These are phyloP conservation scores for Ranitomeya variabilis DNA, from an alignment of 2,113 vertebrate genomes.

Conservation along the genomic window DNA sequence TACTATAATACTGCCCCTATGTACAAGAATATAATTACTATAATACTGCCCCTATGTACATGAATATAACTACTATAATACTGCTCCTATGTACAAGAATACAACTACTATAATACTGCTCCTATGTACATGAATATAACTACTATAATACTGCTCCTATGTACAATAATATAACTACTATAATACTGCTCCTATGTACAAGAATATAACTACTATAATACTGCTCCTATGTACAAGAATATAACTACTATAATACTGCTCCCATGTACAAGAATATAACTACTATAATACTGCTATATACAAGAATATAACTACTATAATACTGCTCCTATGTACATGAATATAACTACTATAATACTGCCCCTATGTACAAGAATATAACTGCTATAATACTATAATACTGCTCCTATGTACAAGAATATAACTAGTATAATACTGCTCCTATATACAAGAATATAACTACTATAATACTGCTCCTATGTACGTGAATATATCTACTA, in stretches of 20 bases:
- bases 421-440: conserved; percentile 1
- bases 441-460: neutral
- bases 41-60: neutral
- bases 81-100: conserved; percentile 8
- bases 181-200: neutral
- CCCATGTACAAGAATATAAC: neutral
- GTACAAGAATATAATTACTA: neutral
- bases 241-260: conserved; percentile 4
- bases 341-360: conserved; percentile 4
- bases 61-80: neutral
- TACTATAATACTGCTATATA: neutral
- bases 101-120: conserved; percentile 2
- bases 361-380: conserved; percentile 8
- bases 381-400: neutral
- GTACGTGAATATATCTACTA: neutral
- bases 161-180: neutral
- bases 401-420: neutral
- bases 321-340: neutral
- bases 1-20: neutral
- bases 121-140: neutral
- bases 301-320: neutral
- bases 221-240: conserved; percentile 12
- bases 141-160: neutral
- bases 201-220: neutral
- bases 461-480: neutral